Evolutionary conservation across 37 sponge, comb jelly and placozoan genomes (phyloP).

Genomic region (Chondrosia reniformis): DNA sequence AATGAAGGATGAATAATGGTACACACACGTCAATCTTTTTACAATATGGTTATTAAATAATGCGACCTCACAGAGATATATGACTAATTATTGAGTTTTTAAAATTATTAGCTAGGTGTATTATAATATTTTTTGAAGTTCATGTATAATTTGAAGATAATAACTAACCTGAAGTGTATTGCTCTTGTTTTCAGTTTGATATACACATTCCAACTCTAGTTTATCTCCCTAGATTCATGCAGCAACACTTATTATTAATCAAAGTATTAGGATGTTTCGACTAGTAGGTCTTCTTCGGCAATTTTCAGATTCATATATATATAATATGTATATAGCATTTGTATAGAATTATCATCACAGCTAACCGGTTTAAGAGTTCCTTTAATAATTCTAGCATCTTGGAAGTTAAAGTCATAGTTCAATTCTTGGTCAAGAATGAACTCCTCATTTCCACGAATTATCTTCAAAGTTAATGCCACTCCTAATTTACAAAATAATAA

Average conservation of each 20-base stretch:
- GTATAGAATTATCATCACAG: too few relatives aligned
- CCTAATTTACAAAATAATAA: too few relatives aligned
- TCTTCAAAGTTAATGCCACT: background rate
- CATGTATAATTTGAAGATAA: background rate
- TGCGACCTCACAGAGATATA: background rate
- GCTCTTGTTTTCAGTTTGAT: background rate
- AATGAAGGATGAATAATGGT: too few relatives aligned
- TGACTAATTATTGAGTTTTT: background rate
- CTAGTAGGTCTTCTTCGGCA: too few relatives aligned
- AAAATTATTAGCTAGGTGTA: too few relatives aligned
- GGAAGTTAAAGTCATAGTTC: slow-evolving; percentile 70
- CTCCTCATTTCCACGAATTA: background rate
- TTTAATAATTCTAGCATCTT: slow-evolving; percentile 21
- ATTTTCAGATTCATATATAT: too few relatives aligned
- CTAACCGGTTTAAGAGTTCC: slow-evolving; percentile 26
- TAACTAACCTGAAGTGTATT: background rate
- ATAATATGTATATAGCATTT: too few relatives aligned
- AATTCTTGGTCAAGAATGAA: slow-evolving; percentile 42
- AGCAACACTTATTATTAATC: background rate
- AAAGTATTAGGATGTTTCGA: too few relatives aligned
- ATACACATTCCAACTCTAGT: slow-evolving; percentile 2
- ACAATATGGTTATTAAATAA: background rate
- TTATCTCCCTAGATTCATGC: background rate
- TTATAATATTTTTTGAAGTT: background rate
- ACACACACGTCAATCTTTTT: background rate